A percentile compares a stretch with the other conserved stretches of the same genome.
phyloP scores from a whole-genome alignment of 2,113 vertebrate genomes.

The Oryzias melastigma region DNA sequence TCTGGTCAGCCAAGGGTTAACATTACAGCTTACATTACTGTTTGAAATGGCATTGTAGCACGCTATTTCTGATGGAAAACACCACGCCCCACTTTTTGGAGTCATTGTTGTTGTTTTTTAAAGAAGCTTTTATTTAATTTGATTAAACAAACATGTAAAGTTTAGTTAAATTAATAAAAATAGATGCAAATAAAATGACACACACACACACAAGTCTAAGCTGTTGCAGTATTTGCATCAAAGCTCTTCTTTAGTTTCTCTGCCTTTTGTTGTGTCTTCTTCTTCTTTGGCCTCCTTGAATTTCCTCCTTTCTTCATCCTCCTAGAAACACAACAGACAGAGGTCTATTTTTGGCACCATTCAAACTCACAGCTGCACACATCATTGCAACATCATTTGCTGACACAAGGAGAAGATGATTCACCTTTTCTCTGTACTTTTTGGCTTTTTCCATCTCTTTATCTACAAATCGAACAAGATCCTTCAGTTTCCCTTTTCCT shows the following conservation, averaged over 20 bases:
- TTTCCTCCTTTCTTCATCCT: constrained; percentile 72
- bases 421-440: constrained; percentile 70
- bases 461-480: constrained; percentile 69
- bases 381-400: too few species aligned
- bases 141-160: not conserved
- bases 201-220: constrained; percentile 13
- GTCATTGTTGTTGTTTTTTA: not conserved
- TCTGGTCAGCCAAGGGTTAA: too few species aligned
- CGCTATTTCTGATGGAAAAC: too few species aligned
- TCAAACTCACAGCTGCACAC: not conserved
- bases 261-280: constrained; percentile 53
- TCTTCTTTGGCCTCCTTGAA: constrained; percentile 66
- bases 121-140: constrained; percentile 15
- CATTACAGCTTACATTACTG: too few species aligned
- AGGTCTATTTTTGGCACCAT: constrained; percentile 24
- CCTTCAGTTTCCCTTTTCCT: constrained; percentile 62
- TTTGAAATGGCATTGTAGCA: too few species aligned
- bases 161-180: constrained; percentile 7
- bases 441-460: constrained; percentile 71
- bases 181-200: not conserved
- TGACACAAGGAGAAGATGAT: not conserved
- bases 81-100: not conserved
- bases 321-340: constrained; percentile 53
- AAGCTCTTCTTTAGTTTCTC: constrained; percentile 61
- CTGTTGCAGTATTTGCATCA: constrained; percentile 23